A percentile compares a stretch with the other conserved stretches of the same genome.
These are phyloP conservation scores for Pygoscelis adeliae DNA, from an alignment of 2,113 vertebrate species.

Conservation along the genomic window DNA sequence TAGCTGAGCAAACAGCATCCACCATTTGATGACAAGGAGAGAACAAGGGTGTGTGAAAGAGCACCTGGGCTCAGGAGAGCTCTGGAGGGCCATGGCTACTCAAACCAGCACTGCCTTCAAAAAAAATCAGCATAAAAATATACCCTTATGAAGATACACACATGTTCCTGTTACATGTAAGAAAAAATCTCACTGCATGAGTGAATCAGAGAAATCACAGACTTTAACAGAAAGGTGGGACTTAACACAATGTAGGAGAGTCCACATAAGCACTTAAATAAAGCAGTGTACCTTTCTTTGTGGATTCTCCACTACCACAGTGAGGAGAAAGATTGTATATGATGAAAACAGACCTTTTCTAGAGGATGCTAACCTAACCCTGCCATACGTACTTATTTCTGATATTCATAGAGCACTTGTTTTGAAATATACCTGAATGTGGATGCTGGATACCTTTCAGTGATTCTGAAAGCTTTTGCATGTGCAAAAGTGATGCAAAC, in stretches of 20 bases:
- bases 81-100: not conserved
- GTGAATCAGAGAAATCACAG: not conserved
- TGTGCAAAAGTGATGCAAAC: not conserved
- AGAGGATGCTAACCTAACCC: not conserved
- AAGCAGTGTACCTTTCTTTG: not conserved
- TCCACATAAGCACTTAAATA: not conserved
- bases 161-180: not conserved
- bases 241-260: not conserved
- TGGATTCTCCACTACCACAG: not conserved
- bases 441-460: not conserved
- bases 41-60: not conserved
- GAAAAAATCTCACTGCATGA: not conserved
- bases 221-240: not conserved
- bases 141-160: not conserved
- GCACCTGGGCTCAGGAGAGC: not conserved
- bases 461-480: not conserved
- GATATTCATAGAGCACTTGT: not conserved
- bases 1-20: not conserved
- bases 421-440: not conserved
- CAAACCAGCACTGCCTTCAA: not conserved
- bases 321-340: not conserved
- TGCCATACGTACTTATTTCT: not conserved
- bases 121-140: not conserved
- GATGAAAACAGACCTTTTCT: not conserved
- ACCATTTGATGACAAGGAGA: not conserved